Evolutionary conservation across 2,797 vertebrate genomes (phyloP).

Genomic region (Erethizon dorsatum): DNA sequence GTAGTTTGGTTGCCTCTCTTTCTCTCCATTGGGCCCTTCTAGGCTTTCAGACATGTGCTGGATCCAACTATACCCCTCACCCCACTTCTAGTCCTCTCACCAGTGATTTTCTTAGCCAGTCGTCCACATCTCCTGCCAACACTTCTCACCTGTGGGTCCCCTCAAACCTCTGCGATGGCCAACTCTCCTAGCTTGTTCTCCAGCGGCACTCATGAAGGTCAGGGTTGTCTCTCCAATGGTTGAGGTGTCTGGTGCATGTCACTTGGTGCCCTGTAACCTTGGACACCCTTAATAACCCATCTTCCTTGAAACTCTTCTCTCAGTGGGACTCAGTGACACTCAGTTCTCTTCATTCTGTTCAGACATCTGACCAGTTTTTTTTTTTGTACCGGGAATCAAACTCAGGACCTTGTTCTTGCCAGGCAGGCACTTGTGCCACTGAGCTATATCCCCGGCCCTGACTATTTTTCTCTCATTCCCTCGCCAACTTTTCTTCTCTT

Average conservation of each 20-base stretch:
- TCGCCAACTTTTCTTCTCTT: background rate
- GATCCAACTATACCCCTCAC: background rate
- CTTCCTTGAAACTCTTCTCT: background rate
- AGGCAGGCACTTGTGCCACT: no score
- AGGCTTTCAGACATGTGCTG: background rate
- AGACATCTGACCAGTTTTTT: background rate
- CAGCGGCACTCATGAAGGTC: background rate
- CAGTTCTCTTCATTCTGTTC: background rate
- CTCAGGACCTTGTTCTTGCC: no score
- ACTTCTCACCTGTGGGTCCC: background rate
- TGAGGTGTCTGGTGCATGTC: background rate
- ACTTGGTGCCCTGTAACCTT: background rate
- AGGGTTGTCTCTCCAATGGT: background rate
- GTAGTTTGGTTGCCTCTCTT: background rate
- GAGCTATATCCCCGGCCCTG: no score
- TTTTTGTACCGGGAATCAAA: no score
- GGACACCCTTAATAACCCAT: background rate
- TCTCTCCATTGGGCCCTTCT: background rate
- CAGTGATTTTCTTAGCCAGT: background rate
- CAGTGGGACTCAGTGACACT: rapidly evolving
- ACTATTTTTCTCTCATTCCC: background rate
- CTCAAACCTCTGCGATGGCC: background rate
- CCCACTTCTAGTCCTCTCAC: background rate
- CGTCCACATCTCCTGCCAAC: rapidly evolving
- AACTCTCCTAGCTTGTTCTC: background rate